Base-by-base conservation (phyloP, 2,888 invertebrate genomes). In the Hedychridium roseum region DNA sequence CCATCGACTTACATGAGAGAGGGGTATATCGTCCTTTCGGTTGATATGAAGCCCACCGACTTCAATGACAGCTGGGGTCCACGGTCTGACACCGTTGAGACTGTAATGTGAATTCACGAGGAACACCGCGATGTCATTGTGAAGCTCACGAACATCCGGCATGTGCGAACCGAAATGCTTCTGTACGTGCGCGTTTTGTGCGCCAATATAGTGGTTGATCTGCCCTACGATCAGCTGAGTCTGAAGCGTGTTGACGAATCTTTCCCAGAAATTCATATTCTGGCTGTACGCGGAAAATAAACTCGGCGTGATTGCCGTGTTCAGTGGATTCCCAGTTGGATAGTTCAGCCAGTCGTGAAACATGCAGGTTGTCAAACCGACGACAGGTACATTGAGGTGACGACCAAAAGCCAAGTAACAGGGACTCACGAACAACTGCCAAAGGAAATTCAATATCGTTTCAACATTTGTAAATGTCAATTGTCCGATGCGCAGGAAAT, bases 81-180 rank as follows among this genome's bases (percentile, higher is more conserved):
- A 56, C 1, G 83, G 79, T 40, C 79, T 80, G 0, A 82, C 75
- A 1, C 83, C 84, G 45, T 80, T 80, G 17, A 84, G 54, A 2
- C 82, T 80, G 56, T 81, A 81, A 70, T 85, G 84, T 16, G 83
- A 82, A 63, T 85, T 85, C 0, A 84, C 75, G 46, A 84, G 74
- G 39, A 81, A 58, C 1, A 81, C 20, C 2, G 70, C 44, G 40
- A 80, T 30, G 36, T 78, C 74, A 9, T 60, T 66, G 20, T 70
- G 51, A 2, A 76, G 27, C 1, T 70, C 68, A 2, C n/a, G 18
- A 1, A 63, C 54, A 9, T 30, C 9, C 0, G 59, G 44, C n/a
- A 48, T 40, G 1, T 70, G 57, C 2, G 60, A 32, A 2, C 64
- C 66, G 34, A 77, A 67, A 21, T 64, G 20, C 20, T 70, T 53